Evolutionary conservation across 2,113 vertebrate genomes (phyloP).

Genomic region (Sinocyclocheilus anshuiensis): DNA sequence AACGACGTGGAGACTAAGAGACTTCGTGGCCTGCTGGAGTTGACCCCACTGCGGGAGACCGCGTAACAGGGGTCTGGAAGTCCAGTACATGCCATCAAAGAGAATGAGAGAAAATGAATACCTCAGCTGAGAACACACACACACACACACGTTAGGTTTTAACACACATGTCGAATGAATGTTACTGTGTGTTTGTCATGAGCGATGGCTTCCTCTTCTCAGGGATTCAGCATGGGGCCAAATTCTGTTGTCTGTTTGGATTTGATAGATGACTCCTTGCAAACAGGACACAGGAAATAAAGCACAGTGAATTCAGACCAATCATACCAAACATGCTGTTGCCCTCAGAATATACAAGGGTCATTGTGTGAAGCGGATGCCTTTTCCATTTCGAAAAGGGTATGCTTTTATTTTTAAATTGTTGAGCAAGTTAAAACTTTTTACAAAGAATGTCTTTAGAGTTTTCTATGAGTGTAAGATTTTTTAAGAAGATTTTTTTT

Average conservation of each 20-base stretch:
- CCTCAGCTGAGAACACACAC: constrained; percentile 33
- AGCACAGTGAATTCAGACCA: constrained; percentile 1
- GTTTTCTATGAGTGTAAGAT: not conserved
- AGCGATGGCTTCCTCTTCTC: constrained; percentile 79
- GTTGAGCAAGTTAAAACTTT: not conserved
- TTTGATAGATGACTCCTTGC: constrained; percentile 74
- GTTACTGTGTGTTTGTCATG: constrained; percentile 75
- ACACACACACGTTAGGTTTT: not conserved
- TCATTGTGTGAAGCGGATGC: not conserved
- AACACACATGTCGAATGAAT: constrained; percentile 65
- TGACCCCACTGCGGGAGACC: constrained; percentile 61
- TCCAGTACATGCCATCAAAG: constrained; percentile 57
- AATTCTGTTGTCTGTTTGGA: constrained; percentile 76
- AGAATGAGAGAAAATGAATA: constrained; percentile 54
- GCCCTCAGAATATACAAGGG: not conserved
- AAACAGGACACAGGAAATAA: constrained; percentile 70
- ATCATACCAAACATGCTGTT: constrained; percentile 34
- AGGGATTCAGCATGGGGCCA: constrained; percentile 74
- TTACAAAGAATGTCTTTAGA: not conserved
- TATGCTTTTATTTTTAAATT: too few species aligned
- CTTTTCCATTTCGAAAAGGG: not conserved
- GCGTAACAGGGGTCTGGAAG: constrained; percentile 57
- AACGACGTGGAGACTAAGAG: constrained; percentile 42
- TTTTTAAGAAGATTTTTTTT: not conserved
- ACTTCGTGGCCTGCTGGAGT: constrained; percentile 51